phyloP scores from a whole-genome alignment of 2,797 vertebrate genomes.

The Galaxias olidus region DNA sequence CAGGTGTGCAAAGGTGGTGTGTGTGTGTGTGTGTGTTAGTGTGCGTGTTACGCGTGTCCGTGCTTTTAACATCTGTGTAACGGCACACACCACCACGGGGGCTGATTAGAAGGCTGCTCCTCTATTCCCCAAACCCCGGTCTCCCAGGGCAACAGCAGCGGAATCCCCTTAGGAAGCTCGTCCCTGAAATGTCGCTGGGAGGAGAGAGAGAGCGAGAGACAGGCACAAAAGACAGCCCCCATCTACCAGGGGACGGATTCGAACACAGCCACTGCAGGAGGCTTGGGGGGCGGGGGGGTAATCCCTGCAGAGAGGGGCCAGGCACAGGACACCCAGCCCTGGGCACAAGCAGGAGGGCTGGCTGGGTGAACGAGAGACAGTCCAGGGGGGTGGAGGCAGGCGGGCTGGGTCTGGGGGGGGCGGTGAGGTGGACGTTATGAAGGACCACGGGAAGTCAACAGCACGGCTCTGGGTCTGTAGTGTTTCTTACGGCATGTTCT shows the following conservation, averaged over 20 bases:
- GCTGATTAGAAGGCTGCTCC: neutral
- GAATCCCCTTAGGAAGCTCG: neutral
- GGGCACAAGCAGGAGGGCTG: too few species aligned
- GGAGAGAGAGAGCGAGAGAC: neutral
- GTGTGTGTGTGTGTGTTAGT: neutral
- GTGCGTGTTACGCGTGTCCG: neutral
- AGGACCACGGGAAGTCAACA: too few species aligned
- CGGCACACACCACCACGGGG: neutral
- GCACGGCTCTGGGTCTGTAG: too few species aligned
- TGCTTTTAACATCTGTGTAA: neutral
- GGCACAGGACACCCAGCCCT: neutral
- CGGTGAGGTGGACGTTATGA: too few species aligned
- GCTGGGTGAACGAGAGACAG: too few species aligned
- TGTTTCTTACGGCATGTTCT: neutral
- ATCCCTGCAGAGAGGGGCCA: neutral
- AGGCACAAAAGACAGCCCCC: neutral
- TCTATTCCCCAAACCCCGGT: neutral
- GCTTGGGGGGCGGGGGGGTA: neutral
- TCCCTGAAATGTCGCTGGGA: neutral
- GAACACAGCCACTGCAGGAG: neutral
- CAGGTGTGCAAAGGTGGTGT: neutral
- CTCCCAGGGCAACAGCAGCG: constrained; percentile 6
- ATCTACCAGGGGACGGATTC: neutral
- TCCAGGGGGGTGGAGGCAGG: too few species aligned
- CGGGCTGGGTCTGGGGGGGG: too few species aligned